phyloP scores from a whole-genome alignment of 2,888 invertebrate species.

The Hirtodrosophila cameraria region DNA sequence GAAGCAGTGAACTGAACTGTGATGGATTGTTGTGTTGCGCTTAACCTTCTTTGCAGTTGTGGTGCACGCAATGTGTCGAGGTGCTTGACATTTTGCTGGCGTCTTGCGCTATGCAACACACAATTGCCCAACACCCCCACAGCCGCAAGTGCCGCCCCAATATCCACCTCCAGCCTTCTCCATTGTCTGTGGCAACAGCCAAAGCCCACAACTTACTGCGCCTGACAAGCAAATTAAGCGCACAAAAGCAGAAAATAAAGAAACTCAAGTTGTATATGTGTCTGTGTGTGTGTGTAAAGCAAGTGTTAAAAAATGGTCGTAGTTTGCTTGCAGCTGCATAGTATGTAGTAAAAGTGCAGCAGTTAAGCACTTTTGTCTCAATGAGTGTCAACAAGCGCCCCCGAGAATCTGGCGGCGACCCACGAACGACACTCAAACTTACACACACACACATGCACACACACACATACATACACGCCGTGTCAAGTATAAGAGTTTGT shows the following conservation, averaged over 20 bases:
- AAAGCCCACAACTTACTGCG: conserved; percentile 60
- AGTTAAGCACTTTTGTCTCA: conserved; percentile 80
- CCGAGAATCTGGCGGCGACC: conserved; percentile 44
- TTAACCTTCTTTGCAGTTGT: conserved; percentile 12
- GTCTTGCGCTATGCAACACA: conserved; percentile 67
- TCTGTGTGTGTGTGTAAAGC: conserved; percentile 24
- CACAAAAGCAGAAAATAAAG: conserved; percentile 72
- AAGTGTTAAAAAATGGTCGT: conserved; percentile 53
- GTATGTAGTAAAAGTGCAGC: conserved; percentile 66
- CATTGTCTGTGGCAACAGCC: conserved; percentile 48
- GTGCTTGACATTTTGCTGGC: conserved; percentile 72
- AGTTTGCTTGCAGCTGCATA: conserved; percentile 28
- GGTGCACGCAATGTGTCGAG: conserved; percentile 48
- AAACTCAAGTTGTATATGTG: conserved; percentile 35
- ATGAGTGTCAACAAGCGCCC: conserved; percentile 76
- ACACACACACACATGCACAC: conserved; percentile 2
- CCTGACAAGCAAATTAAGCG: conserved; percentile 76
- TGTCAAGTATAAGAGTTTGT: conserved; percentile 37
- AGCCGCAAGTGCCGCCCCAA: conserved; percentile 20
- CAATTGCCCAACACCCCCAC: conserved; percentile 36
- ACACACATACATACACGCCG: background rate
- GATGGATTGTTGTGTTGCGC: conserved; percentile 5
- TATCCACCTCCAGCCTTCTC: conserved; percentile 3
- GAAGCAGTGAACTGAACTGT: background rate
- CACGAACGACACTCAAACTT: conserved; percentile 23